Evolutionary conservation across 2,888 invertebrate species (phyloP).

Genomic region (Synanthedon formicaeformis): DNA sequence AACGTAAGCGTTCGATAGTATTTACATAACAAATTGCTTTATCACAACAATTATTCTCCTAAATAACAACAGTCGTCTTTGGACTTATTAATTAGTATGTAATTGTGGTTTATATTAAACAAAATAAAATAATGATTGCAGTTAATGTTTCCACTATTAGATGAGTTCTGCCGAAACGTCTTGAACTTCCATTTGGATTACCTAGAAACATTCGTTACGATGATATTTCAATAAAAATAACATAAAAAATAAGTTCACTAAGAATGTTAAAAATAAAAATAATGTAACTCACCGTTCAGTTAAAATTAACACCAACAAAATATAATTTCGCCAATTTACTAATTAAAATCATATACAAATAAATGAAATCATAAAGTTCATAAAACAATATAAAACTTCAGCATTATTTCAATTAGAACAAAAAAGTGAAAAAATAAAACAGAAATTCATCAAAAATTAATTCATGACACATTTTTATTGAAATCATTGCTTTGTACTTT

Average conservation of each 20-base stretch:
- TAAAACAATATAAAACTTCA: neutral
- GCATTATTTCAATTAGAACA: neutral
- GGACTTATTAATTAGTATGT: conserved; percentile 27
- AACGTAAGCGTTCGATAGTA: neutral
- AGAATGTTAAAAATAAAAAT: conserved; percentile 17
- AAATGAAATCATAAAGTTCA: neutral
- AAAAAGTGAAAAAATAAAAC: neutral
- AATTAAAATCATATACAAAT: neutral
- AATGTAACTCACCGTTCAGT: conserved; percentile 45
- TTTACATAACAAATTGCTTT: conserved; percentile 25
- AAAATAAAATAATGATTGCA: conserved; percentile 34
- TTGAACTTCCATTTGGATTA: conserved; percentile 67
- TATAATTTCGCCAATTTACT: conserved; percentile 28
- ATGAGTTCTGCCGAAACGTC: conserved; percentile 52
- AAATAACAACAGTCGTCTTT: conserved; percentile 61
- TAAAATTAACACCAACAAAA: conserved; percentile 60
- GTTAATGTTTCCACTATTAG: conserved; percentile 49
- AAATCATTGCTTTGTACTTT: too few relatives aligned
- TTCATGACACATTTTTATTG: neutral
- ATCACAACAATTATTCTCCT: conserved; percentile 58
- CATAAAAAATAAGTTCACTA: conserved; percentile 9
- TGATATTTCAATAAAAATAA: conserved; percentile 30
- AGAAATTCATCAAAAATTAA: neutral
- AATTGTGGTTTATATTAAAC: conserved; percentile 19
- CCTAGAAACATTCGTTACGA: conserved; percentile 60